Evolutionary conservation across 2,797 vertebrate species (phyloP).

Genomic region (Bradypodion pumilum): DNA sequence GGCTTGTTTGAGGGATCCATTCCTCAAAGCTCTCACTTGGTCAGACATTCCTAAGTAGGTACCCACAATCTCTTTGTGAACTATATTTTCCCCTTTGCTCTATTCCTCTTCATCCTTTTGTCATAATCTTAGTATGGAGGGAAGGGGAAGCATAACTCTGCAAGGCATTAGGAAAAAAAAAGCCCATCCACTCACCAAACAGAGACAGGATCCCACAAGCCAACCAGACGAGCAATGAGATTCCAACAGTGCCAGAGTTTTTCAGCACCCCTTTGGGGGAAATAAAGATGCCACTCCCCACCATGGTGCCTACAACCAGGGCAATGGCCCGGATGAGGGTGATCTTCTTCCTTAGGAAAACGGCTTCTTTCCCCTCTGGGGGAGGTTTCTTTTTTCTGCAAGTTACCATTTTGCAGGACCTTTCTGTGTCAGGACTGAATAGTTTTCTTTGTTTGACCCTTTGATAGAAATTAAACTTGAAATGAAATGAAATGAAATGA

Average conservation of each 20-base stretch:
- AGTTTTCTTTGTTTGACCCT: background rate
- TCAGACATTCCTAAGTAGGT: slow-evolving; percentile 32
- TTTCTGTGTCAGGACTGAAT: background rate
- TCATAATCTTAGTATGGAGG: background rate
- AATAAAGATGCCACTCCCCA: slow-evolving; percentile 87
- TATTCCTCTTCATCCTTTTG: background rate
- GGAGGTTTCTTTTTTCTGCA: background rate
- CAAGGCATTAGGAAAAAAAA: background rate
- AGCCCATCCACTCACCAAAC: slow-evolving; percentile 62
- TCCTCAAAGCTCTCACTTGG: background rate
- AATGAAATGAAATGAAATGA: no score
- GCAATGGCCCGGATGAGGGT: slow-evolving; percentile 68
- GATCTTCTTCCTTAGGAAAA: slow-evolving; percentile 73
- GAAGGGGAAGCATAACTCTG: background rate
- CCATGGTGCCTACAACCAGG: slow-evolving; percentile 76
- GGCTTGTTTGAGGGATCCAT: background rate
- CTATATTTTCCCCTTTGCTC: background rate
- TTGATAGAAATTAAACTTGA: no score
- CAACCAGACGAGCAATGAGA: slow-evolving; percentile 80
- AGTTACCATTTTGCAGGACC: background rate
- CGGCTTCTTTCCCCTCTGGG: rapidly evolving
- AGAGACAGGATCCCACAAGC: slow-evolving; percentile 73
- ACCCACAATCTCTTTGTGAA: background rate
- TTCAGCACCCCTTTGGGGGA: slow-evolving; percentile 85
- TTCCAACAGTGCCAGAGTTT: slow-evolving; percentile 83